Base-by-base conservation (phyloP, 2,888 invertebrate genomes). In the Andrena bicolor region DNA sequence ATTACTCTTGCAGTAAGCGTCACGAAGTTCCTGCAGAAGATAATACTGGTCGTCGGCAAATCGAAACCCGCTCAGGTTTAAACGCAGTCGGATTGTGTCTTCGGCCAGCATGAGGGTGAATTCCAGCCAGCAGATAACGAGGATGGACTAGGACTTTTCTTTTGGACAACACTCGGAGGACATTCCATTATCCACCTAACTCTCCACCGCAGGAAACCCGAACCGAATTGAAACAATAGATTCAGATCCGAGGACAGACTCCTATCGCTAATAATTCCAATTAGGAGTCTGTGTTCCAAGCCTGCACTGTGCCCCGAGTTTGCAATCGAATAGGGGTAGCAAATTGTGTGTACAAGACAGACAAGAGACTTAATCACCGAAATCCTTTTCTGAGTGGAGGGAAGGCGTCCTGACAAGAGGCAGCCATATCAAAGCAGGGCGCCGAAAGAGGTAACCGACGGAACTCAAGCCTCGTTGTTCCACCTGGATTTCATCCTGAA, bases 31-130 rank as follows among this genome's bases (percentile, higher is more conserved):
- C 94, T 97, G 86, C 97, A 97, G 94, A 97, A 96, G 93, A 92
- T 96, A 90, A 95, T 97, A 92, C 94, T 97, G 94, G 97, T 97
- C 85, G 96, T 97, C 88, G 96, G 97, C 86, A 96, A 97, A 92
- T 94, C 96, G 89, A 96, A 96, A 94, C 95, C 96, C 91, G 95
- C 96, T 92, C 95, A 96, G 94, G 95, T 96, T 93, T 97, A 96
- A 96, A 93, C 74, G 70, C 86, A 84, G 63, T 74, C 60, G 78
- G 30, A 69, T 77, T 26, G 30, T 28, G 65, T 70, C 51, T 16
- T 68, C 78, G 60, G 56, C 49, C 65, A 23, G 13, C n/a, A 30
- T 16, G n/a, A 5, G 48, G 74, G 48, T 48, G 74, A 82, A 23
- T 60, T 82, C 74, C 74, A 63, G 63, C 63, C n/a, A 16, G 8